Percentiles rank a stretch among this genome's conserved stretches.
Conservation (phyloP, 37 sponge, comb jelly and placozoan species). For the Chondrosia reniformis region DNA sequence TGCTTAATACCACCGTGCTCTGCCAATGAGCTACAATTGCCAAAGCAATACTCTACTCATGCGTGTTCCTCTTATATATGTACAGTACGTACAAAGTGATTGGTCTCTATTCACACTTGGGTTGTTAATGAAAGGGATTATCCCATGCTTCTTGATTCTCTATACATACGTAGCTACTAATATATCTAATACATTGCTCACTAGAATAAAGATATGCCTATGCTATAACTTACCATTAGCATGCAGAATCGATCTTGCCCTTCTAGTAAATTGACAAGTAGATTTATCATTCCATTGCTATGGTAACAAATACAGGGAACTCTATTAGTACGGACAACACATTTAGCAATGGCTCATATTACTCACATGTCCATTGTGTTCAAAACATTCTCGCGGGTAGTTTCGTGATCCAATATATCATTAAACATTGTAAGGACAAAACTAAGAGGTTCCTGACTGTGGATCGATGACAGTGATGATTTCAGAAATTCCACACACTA, state of each 20-base stretch:
- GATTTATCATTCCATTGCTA: neutral
- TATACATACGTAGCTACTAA: too few relatives aligned
- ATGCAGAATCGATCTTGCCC: neutral
- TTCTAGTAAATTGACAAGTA: neutral
- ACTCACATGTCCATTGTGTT: conserved; percentile 3
- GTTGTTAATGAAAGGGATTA: too few relatives aligned
- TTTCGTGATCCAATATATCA: conserved; percentile 1
- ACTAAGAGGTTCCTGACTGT: neutral
- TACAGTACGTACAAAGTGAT: too few relatives aligned
- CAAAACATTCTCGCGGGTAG: neutral
- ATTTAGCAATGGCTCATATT: neutral
- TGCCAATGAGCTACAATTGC: too few relatives aligned
- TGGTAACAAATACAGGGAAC: neutral
- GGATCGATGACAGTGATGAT: neutral
- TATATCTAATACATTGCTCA: too few relatives aligned
- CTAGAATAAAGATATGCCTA: neutral
- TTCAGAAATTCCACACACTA: neutral
- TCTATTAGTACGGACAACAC: neutral
- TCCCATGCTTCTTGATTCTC: too few relatives aligned
- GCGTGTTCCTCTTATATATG: too few relatives aligned
- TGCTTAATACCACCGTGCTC: too few relatives aligned
- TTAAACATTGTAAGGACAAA: neutral
- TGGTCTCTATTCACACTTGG: too few relatives aligned
- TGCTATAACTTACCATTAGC: conserved; percentile 7
- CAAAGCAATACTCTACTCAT: too few relatives aligned